phyloP scores from a whole-genome alignment of 2,113 vertebrate species.

The Heterotilapia buettikoferi region DNA sequence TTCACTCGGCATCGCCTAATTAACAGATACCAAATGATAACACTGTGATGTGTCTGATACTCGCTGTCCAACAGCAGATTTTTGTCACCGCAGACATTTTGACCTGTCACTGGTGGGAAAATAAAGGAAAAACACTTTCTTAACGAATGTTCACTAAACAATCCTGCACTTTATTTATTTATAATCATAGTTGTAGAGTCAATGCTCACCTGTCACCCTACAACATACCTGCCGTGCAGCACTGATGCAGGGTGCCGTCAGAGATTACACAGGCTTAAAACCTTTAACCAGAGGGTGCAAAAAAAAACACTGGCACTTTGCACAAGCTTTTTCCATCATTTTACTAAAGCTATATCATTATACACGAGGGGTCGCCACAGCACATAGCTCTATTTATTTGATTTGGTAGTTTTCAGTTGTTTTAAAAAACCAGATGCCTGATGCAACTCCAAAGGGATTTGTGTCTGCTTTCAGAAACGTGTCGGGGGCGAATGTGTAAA shows the following conservation, averaged over 20 bases:
- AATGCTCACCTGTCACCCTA: neutral
- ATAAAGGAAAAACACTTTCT: neutral
- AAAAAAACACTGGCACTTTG: neutral
- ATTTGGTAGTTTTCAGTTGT: neutral
- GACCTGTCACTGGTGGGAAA: neutral
- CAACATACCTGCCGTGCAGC: neutral
- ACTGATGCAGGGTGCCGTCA: neutral
- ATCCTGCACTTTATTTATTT: neutral
- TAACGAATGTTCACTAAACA: neutral
- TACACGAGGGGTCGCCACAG: neutral
- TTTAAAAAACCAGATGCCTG: neutral
- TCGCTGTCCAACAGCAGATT: neutral
- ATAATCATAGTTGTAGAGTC: neutral
- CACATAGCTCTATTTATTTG: neutral
- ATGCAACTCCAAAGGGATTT: neutral
- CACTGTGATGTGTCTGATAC: neutral
- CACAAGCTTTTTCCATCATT: neutral
- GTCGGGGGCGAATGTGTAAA: neutral
- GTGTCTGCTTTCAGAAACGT: neutral
- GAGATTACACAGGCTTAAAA: neutral
- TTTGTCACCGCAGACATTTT: neutral
- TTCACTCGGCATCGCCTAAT: conserved; percentile 2
- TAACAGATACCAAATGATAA: conserved; percentile 15
- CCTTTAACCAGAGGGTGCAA: neutral
- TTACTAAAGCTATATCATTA: neutral